phyloP scores from a whole-genome alignment of 2,888 invertebrate species.

The Amphiduros pacificus region DNA sequence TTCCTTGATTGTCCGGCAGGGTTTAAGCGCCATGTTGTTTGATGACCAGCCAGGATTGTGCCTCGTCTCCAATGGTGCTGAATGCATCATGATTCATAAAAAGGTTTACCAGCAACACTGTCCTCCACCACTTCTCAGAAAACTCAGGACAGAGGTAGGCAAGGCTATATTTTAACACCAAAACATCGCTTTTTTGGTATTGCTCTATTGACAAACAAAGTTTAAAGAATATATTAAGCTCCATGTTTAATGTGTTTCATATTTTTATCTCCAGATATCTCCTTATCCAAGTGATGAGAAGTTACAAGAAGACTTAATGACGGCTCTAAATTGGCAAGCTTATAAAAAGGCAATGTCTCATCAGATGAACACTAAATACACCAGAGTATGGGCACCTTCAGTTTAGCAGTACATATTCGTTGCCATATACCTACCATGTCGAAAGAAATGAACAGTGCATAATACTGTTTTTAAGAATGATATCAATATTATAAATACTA shows the following conservation, averaged over 20 bases:
- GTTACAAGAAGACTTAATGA: constrained; percentile 38
- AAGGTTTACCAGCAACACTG: constrained; percentile 42
- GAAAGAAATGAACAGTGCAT: neutral
- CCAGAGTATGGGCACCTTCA: neutral
- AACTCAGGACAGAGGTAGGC: constrained; percentile 36
- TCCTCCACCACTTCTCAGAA: constrained; percentile 31
- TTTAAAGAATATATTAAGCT: neutral
- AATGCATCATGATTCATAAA: constrained; percentile 46
- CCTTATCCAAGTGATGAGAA: constrained; percentile 43
- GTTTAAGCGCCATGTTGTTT: constrained; percentile 40
- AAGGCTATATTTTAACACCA: too few relatives aligned
- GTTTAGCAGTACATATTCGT: neutral
- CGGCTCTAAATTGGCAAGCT: constrained; percentile 41
- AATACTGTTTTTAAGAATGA: too few relatives aligned
- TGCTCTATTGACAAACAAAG: neutral
- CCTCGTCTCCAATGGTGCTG: constrained; percentile 49
- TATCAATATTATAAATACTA: too few relatives aligned
- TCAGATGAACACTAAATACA: neutral
- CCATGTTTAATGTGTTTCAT: neutral
- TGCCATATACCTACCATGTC: neutral
- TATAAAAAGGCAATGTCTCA: constrained; percentile 29
- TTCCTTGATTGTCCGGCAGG: constrained; percentile 31
- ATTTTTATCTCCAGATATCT: constrained; percentile 33
- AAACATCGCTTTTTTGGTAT: neutral
- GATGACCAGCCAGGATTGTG: constrained; percentile 43